phyloP scores from a whole-genome alignment of 1,140 invertebrate genomes.

The Popillia japonica region DNA sequence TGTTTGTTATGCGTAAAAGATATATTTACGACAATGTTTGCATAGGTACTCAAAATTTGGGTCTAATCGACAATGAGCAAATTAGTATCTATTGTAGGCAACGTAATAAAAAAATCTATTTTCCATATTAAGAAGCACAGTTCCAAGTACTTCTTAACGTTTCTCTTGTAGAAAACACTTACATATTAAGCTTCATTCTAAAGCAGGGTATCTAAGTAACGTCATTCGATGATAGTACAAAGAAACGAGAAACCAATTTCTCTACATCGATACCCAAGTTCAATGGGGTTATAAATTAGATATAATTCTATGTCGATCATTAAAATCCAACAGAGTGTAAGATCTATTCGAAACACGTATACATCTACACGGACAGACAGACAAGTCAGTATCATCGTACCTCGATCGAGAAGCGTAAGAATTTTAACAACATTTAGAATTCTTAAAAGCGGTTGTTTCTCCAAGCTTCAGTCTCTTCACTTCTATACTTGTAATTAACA shows the following conservation, averaged over 20 bases:
- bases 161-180: too few species aligned
- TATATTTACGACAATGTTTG: too few species aligned
- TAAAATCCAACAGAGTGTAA: slow-evolving; percentile 33
- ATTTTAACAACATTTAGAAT: slow-evolving; percentile 38
- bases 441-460: slow-evolving; percentile 38
- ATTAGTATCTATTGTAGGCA: too few species aligned
- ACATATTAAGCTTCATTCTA: too few species aligned
- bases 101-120: too few species aligned
- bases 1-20: too few species aligned
- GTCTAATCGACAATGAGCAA: too few species aligned
- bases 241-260: background rate
- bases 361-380: background rate
- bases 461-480: slow-evolving; percentile 53
- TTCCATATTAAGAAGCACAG: too few species aligned
- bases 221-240: too few species aligned
- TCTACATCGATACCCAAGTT: background rate
- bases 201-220: too few species aligned
- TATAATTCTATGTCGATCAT: slow-evolving; percentile 29
- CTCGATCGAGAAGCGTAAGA: slow-evolving; percentile 25
- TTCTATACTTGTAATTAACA: slow-evolving; percentile 59
- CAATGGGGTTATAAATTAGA: slow-evolving; percentile 29
- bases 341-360: slow-evolving; percentile 20
- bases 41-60: too few species aligned
- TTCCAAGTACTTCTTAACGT: too few species aligned
- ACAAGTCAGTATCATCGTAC: background rate